Conservation (phyloP, 2,797 vertebrate genomes). For the Linurgus olivaceus region DNA sequence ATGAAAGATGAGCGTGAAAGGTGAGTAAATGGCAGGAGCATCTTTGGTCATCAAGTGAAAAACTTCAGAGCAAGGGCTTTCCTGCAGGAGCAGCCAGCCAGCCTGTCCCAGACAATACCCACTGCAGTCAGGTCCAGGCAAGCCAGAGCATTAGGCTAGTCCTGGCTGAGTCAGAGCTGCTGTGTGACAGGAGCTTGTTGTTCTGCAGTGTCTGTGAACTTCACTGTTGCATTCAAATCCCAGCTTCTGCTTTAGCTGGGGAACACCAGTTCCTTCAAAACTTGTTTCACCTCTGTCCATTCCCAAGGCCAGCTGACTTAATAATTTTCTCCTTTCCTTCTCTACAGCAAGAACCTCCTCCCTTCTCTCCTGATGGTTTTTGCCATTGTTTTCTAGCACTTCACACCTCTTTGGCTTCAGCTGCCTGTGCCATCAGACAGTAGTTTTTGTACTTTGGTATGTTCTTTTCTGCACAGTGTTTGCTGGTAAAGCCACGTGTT, state of each 20-base stretch:
- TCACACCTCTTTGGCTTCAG: neutral
- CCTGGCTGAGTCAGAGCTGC: neutral
- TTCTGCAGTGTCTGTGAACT: neutral
- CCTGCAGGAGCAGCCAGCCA: neutral
- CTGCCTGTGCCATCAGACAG: neutral
- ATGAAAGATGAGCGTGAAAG: constrained; percentile 91
- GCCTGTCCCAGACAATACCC: neutral
- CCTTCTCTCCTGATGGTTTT: neutral
- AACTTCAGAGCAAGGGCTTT: neutral
- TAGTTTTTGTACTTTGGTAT: neutral
- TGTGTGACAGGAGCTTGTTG: neutral
- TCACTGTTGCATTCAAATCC: neutral
- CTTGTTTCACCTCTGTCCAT: neutral
- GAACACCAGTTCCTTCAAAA: neutral
- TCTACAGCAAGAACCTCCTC: neutral
- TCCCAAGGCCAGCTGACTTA: neutral
- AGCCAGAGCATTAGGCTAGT: neutral
- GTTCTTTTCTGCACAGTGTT: neutral
- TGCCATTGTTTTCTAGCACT: neutral
- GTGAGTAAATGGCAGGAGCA: constrained; percentile 69
- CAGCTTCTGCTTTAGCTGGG: neutral
- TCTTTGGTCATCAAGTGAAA: neutral
- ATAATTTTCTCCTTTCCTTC: neutral
- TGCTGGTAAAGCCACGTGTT: neutral
- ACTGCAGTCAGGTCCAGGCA: neutral